These are phyloP conservation scores for Gonioctena quinquepunctata DNA, from an alignment of 1,140 invertebrate genomes.

Conservation along the genomic window DNA sequence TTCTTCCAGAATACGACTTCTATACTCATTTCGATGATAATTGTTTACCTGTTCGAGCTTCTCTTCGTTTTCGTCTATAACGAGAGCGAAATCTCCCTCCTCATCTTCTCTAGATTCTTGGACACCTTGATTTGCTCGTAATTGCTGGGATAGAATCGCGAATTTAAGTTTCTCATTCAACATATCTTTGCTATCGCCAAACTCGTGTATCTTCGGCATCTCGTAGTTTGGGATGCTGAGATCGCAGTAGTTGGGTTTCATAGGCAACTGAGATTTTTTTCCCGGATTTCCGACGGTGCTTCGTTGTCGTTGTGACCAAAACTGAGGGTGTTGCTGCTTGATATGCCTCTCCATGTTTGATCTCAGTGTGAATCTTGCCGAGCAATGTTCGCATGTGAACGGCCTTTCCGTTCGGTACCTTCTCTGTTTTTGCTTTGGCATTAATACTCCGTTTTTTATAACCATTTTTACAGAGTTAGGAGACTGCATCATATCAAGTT, in stretches of 20 bases:
- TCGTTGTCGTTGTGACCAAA: constrained; percentile 78
- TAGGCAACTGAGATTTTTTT: constrained; percentile 51
- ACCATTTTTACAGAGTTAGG: constrained; percentile 82
- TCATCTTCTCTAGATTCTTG: constrained; percentile 55
- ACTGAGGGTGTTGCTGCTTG: constrained; percentile 90
- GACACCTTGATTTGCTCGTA: constrained; percentile 52
- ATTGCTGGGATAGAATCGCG: constrained; percentile 75
- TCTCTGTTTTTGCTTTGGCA: constrained; percentile 89
- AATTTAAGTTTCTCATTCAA: constrained; percentile 74
- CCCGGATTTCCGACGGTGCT: constrained; percentile 58
- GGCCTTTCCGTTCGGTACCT: constrained; percentile 89
- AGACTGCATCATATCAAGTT: constrained; percentile 51
- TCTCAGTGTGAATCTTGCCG: constrained; percentile 83
- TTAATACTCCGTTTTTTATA: constrained; percentile 84
- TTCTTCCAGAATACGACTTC: constrained; percentile 43
- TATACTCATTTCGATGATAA: constrained; percentile 19
- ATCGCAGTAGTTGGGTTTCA: constrained; percentile 43
- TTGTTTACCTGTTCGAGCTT: constrained; percentile 34
- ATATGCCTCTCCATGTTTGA: constrained; percentile 94
- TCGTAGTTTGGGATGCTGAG: constrained; percentile 47
- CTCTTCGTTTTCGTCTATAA: constrained; percentile 69
- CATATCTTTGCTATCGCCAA: constrained; percentile 50
- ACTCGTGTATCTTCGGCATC: constrained; percentile 40
- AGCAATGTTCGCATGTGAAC: constrained; percentile 86
- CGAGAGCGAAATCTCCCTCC: constrained; percentile 67